A percentile compares a stretch with the other conserved stretches of the same genome.
Evolutionary conservation across 1,140 invertebrate genomes (phyloP).

Genomic region (Pollicipes pollicipes): DNA sequence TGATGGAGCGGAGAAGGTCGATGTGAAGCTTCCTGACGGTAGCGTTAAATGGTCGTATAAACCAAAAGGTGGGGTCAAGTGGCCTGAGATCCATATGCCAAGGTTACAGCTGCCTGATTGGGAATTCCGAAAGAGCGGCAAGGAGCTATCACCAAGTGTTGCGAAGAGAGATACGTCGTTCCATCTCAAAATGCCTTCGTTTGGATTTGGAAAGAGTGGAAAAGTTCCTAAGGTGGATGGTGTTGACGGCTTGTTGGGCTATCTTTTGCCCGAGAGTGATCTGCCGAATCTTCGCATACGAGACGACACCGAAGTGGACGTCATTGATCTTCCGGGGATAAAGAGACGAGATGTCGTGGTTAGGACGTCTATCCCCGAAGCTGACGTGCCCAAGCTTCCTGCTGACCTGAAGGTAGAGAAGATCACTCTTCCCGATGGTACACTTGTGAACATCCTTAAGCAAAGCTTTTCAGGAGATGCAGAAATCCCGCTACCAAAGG

Average conservation of each 20-base stretch:
- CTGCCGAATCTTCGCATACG: neutral
- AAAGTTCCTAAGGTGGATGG: neutral
- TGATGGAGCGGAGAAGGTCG: neutral
- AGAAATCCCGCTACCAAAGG: neutral
- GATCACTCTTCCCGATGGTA: neutral
- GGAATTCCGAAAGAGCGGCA: neutral
- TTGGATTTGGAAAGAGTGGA: neutral
- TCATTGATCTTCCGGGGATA: neutral
- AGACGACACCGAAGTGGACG: neutral
- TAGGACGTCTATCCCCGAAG: neutral
- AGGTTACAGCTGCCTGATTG: neutral
- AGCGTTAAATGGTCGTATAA: neutral
- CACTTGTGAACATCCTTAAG: neutral
- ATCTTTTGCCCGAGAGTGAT: neutral
- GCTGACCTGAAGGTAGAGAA: neutral
- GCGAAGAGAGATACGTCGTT: neutral
- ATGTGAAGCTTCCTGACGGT: neutral
- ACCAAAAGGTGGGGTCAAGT: neutral
- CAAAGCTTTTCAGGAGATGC: neutral
- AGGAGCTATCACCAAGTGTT: neutral
- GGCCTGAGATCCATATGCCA: neutral
- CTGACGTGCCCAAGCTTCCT: neutral
- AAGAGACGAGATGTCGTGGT: neutral
- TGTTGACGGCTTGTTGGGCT: neutral
- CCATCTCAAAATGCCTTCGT: neutral